Base-by-base conservation (phyloP, 2,797 vertebrate genomes). In the Arrhamphus sclerolepis region DNA sequence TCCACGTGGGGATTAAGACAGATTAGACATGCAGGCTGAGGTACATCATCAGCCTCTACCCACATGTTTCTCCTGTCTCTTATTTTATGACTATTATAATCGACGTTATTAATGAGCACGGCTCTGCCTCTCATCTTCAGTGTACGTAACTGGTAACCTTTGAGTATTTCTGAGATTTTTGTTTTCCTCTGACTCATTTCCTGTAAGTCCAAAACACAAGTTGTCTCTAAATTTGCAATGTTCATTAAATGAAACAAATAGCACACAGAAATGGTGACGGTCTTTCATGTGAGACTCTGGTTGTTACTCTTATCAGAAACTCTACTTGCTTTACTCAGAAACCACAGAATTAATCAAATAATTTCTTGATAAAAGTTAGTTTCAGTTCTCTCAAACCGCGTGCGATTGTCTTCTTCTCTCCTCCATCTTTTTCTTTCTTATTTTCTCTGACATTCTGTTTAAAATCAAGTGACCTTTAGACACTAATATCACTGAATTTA, bases 381-480 rank as follows among this genome's bases (percentile, higher is more conserved):
- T 70, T 76, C 57, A 57, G 50, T 71, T 66, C 57, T 46, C 53
- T 48, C 41, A 22, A 65, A 61, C 10, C 39, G 20, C 29, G 5
- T 18, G 7, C 4, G 11, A n/a, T 62, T 53, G 48, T 20, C 24
- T 38, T 43, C 40, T 57, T 26, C 17, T 19, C 38, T 31, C 22
- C n/a, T 18, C 18, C 6, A n/a, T 28, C 46, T 40, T 2, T 13
- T 20, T 28, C 5, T 26, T 5, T 14, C 17, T 10, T 13, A 14
- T n/a, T 14, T 28, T 31, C 13, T 38, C 28, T 43, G 40, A 50
- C 24, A 26, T 2, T 26, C 24, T 26, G 24, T 26, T 26, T 26
- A 26, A n/a, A 26, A 26, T 26, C 24, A 26, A 26, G 24, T 6
- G 9, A 26, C 22, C 9, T 38, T 38, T 11, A 7, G 5, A 5